Percentiles rank a stretch among this genome's conserved stretches.
Conservation (phyloP, 23 tunicate genomes). For the Trididemnum miniatum region DNA sequence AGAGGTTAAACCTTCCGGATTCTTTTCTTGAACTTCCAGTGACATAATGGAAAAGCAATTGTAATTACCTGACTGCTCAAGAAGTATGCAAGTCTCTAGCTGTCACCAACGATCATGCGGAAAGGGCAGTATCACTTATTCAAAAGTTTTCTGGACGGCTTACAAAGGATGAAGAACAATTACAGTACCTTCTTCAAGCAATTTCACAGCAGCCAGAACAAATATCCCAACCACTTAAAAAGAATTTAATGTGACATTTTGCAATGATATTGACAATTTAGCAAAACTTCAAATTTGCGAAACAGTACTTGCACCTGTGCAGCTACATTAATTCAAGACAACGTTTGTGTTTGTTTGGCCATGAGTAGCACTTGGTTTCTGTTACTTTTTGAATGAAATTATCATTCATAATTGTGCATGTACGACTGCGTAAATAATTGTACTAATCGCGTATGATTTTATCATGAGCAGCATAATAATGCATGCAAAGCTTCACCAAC, state of each 20-base stretch:
- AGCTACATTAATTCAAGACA: too few relatives aligned
- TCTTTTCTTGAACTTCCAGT: not conserved
- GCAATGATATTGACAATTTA: too few relatives aligned
- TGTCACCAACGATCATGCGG: not conserved
- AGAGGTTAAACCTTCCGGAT: not conserved
- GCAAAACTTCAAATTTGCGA: too few relatives aligned
- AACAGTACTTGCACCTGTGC: too few relatives aligned
- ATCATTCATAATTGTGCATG: too few relatives aligned
- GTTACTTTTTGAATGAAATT: too few relatives aligned
- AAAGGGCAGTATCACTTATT: not conserved
- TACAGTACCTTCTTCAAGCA: not conserved
- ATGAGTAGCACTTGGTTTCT: too few relatives aligned
- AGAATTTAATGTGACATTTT: not conserved
- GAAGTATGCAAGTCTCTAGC: not conserved
- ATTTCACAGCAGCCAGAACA: not conserved
- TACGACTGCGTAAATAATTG: too few relatives aligned
- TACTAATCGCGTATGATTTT: too few relatives aligned
- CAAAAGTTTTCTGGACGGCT: not conserved
- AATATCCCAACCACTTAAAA: not conserved
- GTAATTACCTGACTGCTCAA: not conserved
- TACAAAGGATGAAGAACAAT: not conserved
- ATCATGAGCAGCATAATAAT: too few relatives aligned
- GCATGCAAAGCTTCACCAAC: too few relatives aligned
- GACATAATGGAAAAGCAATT: not conserved
- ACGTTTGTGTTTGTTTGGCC: too few relatives aligned